Evolutionary conservation across 2,113 vertebrate species (phyloP), one percentile per base, ranked within the genome.

Genomic region (Aepyceros melampus): DNA sequence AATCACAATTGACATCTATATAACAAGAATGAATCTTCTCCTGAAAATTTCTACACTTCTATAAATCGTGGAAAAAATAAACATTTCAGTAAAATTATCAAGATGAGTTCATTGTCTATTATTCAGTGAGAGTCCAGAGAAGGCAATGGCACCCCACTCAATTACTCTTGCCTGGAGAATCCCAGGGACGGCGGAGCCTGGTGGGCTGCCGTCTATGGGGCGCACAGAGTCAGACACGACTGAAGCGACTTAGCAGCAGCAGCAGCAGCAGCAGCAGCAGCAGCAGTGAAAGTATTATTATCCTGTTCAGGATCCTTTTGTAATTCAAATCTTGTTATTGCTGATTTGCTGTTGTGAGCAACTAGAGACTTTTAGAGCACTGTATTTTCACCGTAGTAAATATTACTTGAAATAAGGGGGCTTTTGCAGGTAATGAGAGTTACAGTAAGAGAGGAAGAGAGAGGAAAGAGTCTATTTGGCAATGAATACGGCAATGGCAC

Each of bases 21-120:
- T 47, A 83, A 27, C 40, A 89, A 79, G 43, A 79, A 93, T 47
- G 47, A 76, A 81, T 64, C 4, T 92, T 94, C 36, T 83, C 36
- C 25, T 76, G 47, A 74, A 97, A 96, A 56, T 60, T 87, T 89
- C 23, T n/a, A 56, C 10, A 84, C 13, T 64, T 33, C 43, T 53
- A 40, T 60, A 89, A 82, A 89, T 31, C 49, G 40, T 49, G 33
- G n/a, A 8, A n/a, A 84, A 79, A 89, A 53, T 10, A 36, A 93
- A 82, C 4, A 13, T 93, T 97, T 93, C 40, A 84, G 86, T 94
- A 36, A 96, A 97, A 85, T 92, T 82, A 67, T 31, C 23, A 85
- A 67, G 87, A 85, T 85, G 49, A 67, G 5, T 58, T 91, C 16
- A 43, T 13, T 82, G 29, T 62, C 58, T 71, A 13, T 83, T 93